Evolutionary conservation across 2,113 vertebrate genomes (phyloP).

Genomic region (Ginglymostoma cirratum): DNA sequence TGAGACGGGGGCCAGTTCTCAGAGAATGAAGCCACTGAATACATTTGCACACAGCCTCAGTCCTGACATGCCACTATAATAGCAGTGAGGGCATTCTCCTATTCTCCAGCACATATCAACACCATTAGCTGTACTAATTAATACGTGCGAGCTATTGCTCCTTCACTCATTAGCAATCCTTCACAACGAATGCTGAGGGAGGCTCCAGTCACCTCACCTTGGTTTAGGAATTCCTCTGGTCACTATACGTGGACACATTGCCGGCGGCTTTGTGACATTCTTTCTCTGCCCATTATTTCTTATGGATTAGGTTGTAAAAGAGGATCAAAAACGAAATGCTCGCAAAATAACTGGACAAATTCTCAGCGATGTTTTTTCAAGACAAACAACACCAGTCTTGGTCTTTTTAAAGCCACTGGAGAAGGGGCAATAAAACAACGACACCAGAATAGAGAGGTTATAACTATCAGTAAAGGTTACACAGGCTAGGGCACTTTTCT

Average conservation of each 20-base stretch:
- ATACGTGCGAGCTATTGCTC: background rate
- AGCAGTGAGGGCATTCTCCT: background rate
- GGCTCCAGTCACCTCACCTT: background rate
- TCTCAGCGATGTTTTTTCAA: background rate
- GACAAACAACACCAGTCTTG: background rate
- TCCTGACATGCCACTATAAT: background rate
- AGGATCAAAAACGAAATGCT: background rate
- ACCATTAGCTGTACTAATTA: background rate
- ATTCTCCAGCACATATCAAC: background rate
- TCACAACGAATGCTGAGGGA: background rate
- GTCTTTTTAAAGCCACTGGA: background rate
- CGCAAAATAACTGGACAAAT: background rate
- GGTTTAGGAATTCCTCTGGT: background rate
- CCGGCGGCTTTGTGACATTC: background rate
- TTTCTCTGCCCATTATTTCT: background rate
- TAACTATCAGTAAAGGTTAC: background rate
- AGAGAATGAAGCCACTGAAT: background rate
- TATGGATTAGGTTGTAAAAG: background rate
- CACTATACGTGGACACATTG: background rate
- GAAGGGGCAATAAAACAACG: background rate
- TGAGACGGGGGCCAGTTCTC: background rate
- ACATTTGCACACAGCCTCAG: background rate
- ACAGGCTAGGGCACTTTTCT: background rate
- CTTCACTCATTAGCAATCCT: background rate
- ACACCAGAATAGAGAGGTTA: background rate